phyloP scores from a whole-genome alignment of 2,888 invertebrate genomes.

The Imbricaverruca yamaguchii region DNA sequence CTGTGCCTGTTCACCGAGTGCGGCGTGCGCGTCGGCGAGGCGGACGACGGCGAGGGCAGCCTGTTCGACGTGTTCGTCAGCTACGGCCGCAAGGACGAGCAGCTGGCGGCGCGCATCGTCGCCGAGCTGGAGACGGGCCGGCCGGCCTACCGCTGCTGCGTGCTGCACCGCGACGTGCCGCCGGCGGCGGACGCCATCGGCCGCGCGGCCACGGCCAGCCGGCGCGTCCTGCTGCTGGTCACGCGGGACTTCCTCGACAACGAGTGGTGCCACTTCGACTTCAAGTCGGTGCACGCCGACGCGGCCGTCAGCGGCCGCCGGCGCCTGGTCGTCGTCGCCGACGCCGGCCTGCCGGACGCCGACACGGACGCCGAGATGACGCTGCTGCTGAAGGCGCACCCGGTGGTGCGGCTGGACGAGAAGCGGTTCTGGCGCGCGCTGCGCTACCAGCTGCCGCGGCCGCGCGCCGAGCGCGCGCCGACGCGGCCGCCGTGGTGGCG shows the following conservation, averaged over 20 bases:
- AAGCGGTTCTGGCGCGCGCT: constrained; percentile 90
- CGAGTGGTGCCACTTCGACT: constrained; percentile 83
- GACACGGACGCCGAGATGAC: constrained; percentile 78
- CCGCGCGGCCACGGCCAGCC: constrained; percentile 57
- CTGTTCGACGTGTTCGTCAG: constrained; percentile 90
- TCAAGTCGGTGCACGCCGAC: constrained; percentile 79
- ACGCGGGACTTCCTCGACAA: constrained; percentile 79
- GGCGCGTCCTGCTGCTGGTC: constrained; percentile 75
- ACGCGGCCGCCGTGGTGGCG: neutral
- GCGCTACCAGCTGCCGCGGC: constrained; percentile 19
- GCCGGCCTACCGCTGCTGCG: constrained; percentile 67
- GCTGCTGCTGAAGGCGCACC: constrained; percentile 75
- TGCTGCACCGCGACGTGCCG: constrained; percentile 76
- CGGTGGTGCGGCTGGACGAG: constrained; percentile 76
- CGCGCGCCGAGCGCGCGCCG: neutral
- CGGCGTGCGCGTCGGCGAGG: constrained; percentile 70
- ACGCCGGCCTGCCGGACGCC: constrained; percentile 62
- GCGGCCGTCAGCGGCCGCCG: constrained; percentile 63
- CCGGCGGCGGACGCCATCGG: constrained; percentile 64
- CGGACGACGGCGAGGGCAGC: constrained; percentile 38
- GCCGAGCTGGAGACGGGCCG: constrained; percentile 75
- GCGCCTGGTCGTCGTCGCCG: constrained; percentile 70
- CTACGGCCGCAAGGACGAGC: constrained; percentile 87
- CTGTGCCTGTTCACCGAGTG: constrained; percentile 69
- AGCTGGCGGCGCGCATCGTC: constrained; percentile 77